These are phyloP conservation scores for Eupithecia tripunctaria DNA, from an alignment of 2,888 invertebrate genomes.

Conservation along the genomic window DNA sequence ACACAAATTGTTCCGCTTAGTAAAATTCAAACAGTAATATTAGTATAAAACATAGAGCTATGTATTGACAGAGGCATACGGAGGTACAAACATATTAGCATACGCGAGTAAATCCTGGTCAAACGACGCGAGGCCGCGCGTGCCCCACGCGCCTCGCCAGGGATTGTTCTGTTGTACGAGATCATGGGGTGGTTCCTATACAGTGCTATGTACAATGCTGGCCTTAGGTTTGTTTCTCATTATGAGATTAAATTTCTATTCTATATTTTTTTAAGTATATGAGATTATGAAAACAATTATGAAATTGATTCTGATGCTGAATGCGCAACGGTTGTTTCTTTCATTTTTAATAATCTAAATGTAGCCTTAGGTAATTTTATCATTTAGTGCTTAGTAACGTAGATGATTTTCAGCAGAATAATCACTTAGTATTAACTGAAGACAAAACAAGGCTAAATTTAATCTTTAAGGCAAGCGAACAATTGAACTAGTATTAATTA, in stretches of 20 bases:
- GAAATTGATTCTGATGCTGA: not conserved
- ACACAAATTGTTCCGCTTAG: not conserved
- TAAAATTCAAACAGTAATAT: not conserved
- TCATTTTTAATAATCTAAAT: not conserved
- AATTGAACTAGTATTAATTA: conserved; percentile 29
- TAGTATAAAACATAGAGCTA: conserved; percentile 5
- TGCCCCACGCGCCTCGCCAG: conserved; percentile 64
- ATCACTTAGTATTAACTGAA: not conserved
- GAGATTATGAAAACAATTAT: not conserved
- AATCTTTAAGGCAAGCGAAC: conserved; percentile 13
- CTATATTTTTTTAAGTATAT: not conserved
- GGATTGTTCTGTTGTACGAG: conserved; percentile 59
- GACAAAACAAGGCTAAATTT: conserved; percentile 6
- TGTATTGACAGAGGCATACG: conserved; percentile 59
- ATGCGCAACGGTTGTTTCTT: no score
- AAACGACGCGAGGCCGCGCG: conserved; percentile 74
- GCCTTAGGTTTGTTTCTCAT: conserved; percentile 8
- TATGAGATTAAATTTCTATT: not conserved
- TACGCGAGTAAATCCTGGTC: conserved; percentile 71
- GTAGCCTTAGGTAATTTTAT: not conserved
- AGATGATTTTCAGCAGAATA: not conserved
- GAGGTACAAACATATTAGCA: conserved; percentile 77
- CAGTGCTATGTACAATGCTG: not conserved
- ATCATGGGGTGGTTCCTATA: not conserved
- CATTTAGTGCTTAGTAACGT: not conserved